Conservation (phyloP, 1,140 invertebrate genomes). For the Philotrypesis tridentata region DNA sequence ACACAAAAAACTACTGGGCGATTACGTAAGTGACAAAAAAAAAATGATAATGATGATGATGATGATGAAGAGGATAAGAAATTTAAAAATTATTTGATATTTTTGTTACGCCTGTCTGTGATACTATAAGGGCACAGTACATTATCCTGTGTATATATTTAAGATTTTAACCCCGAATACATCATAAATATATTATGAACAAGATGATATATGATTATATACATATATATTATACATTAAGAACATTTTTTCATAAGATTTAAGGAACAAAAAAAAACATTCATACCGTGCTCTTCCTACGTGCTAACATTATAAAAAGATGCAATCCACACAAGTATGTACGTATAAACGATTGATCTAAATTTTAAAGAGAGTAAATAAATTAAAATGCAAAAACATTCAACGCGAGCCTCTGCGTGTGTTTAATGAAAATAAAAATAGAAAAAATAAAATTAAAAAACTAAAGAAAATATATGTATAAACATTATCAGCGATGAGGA, state of each 20-base stretch:
- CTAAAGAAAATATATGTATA: not conserved
- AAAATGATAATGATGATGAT: constrained; percentile 52
- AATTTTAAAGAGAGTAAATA: not conserved
- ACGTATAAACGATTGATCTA: not conserved
- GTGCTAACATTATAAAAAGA: constrained; percentile 9
- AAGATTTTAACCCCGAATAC: constrained; percentile 42
- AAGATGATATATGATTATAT: constrained; percentile 9
- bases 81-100: constrained; percentile 66
- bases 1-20: too few species aligned
- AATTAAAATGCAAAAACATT: constrained; percentile 13
- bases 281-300: constrained; percentile 30
- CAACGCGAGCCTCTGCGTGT: not conserved
- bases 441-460: not conserved
- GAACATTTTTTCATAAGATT: constrained; percentile 28
- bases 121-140: constrained; percentile 69
- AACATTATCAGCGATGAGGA: not conserved
- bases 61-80: constrained; percentile 53
- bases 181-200: constrained; percentile 7
- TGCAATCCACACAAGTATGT: not conserved
- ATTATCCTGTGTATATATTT: constrained; percentile 63
- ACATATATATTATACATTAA: constrained; percentile 24
- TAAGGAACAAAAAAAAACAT: constrained; percentile 13
- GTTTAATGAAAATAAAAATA: not conserved
- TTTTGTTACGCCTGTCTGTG: constrained; percentile 70
- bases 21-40: too few species aligned